Evolutionary conservation across 2,888 invertebrate species (phyloP), one percentile per base, ranked within the genome.

Genomic region (Acanthosepion lycidas): DNA sequence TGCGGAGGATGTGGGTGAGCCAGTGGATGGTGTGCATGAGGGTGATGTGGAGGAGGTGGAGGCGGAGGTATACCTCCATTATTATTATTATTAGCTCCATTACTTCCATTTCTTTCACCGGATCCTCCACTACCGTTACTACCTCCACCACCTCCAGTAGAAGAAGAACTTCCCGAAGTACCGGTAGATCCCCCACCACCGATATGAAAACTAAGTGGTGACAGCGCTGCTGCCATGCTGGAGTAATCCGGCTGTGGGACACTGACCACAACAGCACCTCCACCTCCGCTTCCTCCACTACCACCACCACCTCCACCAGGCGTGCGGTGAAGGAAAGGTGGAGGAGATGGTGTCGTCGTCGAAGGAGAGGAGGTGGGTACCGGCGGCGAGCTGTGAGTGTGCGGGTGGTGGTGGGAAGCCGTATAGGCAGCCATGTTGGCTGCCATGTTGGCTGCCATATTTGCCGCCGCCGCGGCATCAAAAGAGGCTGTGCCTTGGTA

Each of bases 371-470:
- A 33, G n/a, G 78, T 78, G n/a, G 78, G 78, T 33, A 78, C 78
- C n/a, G 78, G 78, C 33, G 78, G 78, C 4, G 78, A 78, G 78
- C 78, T 78, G 33, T 78, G 78, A 15, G 78, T 64, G 51, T 96
- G 96, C 94, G 95, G 95, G 94, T 95, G 78, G 78, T 78, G 96
- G 94, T 94, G 94, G 94, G 96, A 96, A 94, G 96, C 96, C 9
- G 78, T 78, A 33, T 78, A 78, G 12, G 78, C 78, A 78, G 78
- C 78, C 78, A 78, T 95, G 95, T 96, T 94, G 96, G 96, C 96
- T 96, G 96, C 94, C 91, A 91, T 64, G 48, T 20, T 53, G 92
- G 53, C 55, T 0, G 92, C 26, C 92, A 51, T 48, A 55, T 92
- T 92, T 55, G 92, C 53, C n/a, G 53, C 59, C 8, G 42, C 55